These are phyloP conservation scores for Apamea sordens DNA, from an alignment of 2,888 invertebrate genomes.

Conservation along the genomic window DNA sequence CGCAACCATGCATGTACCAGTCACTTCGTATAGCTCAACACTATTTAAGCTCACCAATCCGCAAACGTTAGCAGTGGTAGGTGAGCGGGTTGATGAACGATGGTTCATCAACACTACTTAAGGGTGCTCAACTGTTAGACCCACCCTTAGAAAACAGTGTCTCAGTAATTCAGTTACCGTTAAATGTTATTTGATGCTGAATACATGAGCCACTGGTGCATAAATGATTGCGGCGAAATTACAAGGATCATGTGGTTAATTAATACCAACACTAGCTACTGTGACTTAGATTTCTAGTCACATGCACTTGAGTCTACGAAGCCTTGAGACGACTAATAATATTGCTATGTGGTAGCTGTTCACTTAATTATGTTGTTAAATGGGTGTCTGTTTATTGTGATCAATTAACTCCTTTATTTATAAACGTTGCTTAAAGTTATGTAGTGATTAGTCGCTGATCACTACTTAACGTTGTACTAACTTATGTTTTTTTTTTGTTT, in stretches of 20 bases:
- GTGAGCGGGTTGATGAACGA: too few relatives aligned
- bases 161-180: conserved; percentile 5
- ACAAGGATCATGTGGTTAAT: conserved; percentile 31
- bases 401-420: too few relatives aligned
- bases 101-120: background rate
- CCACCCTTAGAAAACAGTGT: background rate
- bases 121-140: background rate
- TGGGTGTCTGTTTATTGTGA: too few relatives aligned
- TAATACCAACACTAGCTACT: conserved; percentile 17
- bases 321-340: background rate
- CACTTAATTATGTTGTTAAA: background rate
- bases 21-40: background rate
- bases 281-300: conserved; percentile 5
- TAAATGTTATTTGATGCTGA: conserved; percentile 31
- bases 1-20: background rate
- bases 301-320: conserved; percentile 1
- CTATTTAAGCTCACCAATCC: background rate
- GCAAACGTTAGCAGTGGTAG: background rate
- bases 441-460: too few relatives aligned
- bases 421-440: too few relatives aligned
- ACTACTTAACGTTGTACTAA: too few relatives aligned
- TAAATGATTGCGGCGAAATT: conserved; percentile 23
- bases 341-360: background rate
- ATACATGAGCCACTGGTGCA: conserved; percentile 21
- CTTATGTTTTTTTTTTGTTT: too few relatives aligned